These are phyloP conservation scores for Micoletzkya japonica DNA, from an alignment of 2,888 invertebrate species.

Conservation along the genomic window DNA sequence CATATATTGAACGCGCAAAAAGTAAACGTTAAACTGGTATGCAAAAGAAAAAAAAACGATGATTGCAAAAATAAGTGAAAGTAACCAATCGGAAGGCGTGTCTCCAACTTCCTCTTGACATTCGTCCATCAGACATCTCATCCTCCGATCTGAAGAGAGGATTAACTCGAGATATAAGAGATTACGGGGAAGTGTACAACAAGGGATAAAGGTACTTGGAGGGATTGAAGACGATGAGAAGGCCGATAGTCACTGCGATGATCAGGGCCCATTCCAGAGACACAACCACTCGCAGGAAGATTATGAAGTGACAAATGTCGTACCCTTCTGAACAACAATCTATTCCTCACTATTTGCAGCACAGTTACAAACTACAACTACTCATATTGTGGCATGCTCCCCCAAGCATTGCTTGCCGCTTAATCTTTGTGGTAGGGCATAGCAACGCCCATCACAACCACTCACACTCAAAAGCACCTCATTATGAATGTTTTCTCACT, in stretches of 20 bases:
- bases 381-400: background rate
- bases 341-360: background rate
- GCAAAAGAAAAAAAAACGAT: background rate
- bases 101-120: background rate
- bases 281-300: slow-evolving; percentile 43
- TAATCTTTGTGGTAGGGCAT: background rate
- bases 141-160: background rate
- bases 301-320: slow-evolving; percentile 22
- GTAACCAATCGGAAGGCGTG: background rate
- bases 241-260: slow-evolving; percentile 48
- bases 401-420: too few relatives aligned
- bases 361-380: background rate
- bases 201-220: slow-evolving; percentile 36
- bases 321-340: slow-evolving; percentile 16
- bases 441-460: background rate
- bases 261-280: slow-evolving; percentile 58
- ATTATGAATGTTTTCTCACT: too few relatives aligned
- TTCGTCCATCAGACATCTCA: background rate
- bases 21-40: too few relatives aligned
- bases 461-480: too few relatives aligned
- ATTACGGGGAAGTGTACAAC: background rate
- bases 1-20: too few relatives aligned
- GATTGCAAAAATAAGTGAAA: background rate
- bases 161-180: background rate
- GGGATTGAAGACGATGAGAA: slow-evolving; percentile 47